Evolutionary conservation across 2,797 vertebrate genomes (phyloP).

Genomic region (Phrynocephalus vlangalii): DNA sequence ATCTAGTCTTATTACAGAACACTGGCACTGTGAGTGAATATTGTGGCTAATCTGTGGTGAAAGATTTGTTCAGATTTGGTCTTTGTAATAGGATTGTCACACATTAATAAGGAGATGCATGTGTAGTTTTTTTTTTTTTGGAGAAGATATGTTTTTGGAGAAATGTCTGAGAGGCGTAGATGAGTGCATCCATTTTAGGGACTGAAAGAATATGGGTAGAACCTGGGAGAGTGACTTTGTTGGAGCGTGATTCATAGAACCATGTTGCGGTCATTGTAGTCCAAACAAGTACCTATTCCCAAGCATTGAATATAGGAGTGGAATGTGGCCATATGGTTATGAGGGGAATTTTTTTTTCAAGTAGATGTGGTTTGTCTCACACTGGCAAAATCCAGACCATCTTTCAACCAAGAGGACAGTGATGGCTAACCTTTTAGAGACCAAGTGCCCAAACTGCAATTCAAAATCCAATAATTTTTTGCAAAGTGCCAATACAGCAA

Average conservation of each 20-base stretch:
- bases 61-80: neutral
- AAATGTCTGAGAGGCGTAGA: neutral
- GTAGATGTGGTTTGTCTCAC: neutral
- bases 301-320: neutral
- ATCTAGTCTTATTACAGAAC: neutral
- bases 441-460: no score
- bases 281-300: no score
- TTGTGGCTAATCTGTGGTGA: neutral
- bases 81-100: constrained; percentile 25
- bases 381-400: neutral
- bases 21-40: neutral
- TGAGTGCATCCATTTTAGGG: neutral
- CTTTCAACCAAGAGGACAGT: neutral
- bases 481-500: no score
- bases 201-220: neutral
- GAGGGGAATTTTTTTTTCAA: neutral
- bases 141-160: no score
- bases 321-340: neutral
- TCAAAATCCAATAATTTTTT: no score
- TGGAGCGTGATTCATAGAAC: no score
- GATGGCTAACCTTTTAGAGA: no score
- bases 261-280: no score
- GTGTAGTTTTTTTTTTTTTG: neutral
- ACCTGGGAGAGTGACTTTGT: no score
- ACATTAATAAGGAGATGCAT: neutral